Conservation (phyloP, 2,888 invertebrate genomes). For the Leuctra nigra region DNA sequence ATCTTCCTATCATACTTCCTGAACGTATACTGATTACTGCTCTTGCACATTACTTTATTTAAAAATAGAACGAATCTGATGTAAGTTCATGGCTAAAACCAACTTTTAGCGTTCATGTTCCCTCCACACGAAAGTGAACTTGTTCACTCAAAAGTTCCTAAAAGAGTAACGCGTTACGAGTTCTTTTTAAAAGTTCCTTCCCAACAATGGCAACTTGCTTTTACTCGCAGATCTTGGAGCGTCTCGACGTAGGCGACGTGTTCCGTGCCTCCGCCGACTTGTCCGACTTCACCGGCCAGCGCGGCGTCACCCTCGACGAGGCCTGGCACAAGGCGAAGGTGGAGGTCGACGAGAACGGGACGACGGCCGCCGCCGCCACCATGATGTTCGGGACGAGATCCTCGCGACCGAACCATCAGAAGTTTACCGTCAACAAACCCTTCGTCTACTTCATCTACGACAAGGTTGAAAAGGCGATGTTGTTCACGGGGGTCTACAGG, state of each 20-base stretch:
- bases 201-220: too few relatives aligned
- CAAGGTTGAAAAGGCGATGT: conserved; percentile 52
- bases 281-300: conserved; percentile 52
- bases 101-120: too few relatives aligned
- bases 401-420: conserved; percentile 73
- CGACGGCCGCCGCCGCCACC: conserved; percentile 80
- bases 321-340: conserved; percentile 78
- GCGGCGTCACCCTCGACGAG: conserved; percentile 46
- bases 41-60: too few relatives aligned
- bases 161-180: too few relatives aligned
- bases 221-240: conserved; percentile 50
- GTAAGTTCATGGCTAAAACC: too few relatives aligned
- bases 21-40: too few relatives aligned
- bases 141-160: too few relatives aligned
- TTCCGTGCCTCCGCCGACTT: conserved; percentile 57
- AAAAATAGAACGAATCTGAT: too few relatives aligned
- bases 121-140: too few relatives aligned
- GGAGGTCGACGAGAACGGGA: conserved; percentile 78
- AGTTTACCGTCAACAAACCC: conserved; percentile 78
- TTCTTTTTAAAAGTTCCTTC: too few relatives aligned
- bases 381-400: conserved; percentile 79
- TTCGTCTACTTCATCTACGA: conserved; percentile 80
- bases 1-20: too few relatives aligned
- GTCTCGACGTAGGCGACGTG: conserved; percentile 64
- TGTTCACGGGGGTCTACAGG: conserved; percentile 63